Evolutionary conservation across 2,113 vertebrate genomes (phyloP).

Genomic region (Nanger granti): DNA sequence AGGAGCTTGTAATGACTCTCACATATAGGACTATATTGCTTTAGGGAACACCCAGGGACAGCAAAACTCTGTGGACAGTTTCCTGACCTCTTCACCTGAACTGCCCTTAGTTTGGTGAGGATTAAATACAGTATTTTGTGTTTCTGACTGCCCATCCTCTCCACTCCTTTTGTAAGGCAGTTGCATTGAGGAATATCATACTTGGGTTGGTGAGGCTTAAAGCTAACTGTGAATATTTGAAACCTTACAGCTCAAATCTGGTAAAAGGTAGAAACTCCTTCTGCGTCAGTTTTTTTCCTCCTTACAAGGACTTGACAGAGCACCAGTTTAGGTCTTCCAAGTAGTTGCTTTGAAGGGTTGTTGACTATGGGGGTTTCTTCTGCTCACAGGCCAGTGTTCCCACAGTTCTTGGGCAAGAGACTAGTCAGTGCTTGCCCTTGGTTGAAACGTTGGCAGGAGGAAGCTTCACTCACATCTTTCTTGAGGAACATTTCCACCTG

Average conservation of each 20-base stretch:
- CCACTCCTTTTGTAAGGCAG: neutral
- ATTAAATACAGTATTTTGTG: neutral
- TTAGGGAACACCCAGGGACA: neutral
- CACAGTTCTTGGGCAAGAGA: neutral
- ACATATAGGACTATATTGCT: neutral
- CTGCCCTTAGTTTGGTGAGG: neutral
- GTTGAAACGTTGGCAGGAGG: no score
- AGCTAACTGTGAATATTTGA: neutral
- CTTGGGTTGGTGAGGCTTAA: neutral
- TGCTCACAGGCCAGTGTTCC: rapidly evolving
- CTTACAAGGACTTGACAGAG: neutral
- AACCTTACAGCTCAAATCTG: neutral
- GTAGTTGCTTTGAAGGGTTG: neutral
- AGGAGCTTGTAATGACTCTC: neutral
- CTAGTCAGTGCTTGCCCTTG: neutral
- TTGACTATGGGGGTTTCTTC: rapidly evolving
- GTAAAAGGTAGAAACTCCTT: neutral
- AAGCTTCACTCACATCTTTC: rapidly evolving
- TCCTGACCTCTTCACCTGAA: neutral
- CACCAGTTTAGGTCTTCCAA: neutral
- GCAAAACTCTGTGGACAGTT: neutral
- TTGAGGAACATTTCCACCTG: neutral
- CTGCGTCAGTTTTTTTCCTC: no score
- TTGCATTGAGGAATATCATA: rapidly evolving
- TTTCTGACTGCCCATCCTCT: neutral